Percentiles rank a stretch among this genome's conserved stretches.
These are phyloP conservation scores for Semaprochilodus insignis DNA, from an alignment of 2,797 vertebrate genomes.

Conservation along the genomic window DNA sequence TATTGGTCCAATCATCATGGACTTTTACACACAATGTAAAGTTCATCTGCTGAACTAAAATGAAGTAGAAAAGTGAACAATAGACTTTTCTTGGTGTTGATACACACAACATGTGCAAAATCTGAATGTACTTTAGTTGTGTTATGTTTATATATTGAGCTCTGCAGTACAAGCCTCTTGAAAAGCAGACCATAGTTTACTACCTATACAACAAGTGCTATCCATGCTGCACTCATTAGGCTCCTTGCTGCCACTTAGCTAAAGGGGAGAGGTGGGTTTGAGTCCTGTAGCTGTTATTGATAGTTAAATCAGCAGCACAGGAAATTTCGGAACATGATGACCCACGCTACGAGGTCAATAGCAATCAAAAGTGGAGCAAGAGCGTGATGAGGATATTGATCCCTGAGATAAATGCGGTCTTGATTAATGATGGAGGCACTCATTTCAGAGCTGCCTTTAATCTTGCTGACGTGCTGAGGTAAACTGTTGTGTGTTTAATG, in stretches of 20 bases:
- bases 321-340: neutral
- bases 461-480: constrained; percentile 27
- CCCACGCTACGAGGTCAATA: constrained; percentile 11
- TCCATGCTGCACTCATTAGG: neutral
- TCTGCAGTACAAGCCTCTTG: neutral
- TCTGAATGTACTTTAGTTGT: too few species aligned
- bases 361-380: constrained; percentile 14
- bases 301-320: neutral
- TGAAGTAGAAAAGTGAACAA: too few species aligned
- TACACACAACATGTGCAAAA: too few species aligned
- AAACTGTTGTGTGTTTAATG: neutral
- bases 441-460: constrained; percentile 40
- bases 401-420: constrained; percentile 31
- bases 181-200: neutral
- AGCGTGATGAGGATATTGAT: constrained; percentile 35
- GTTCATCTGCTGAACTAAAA: too few species aligned
- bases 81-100: too few species aligned
- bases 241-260: neutral
- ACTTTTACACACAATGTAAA: too few species aligned
- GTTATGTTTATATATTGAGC: neutral
- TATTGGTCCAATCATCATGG: too few species aligned
- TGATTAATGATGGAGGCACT: constrained; percentile 35
- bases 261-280: neutral
- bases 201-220: neutral
- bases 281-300: neutral